Evolutionary conservation across 1,140 invertebrate species (phyloP).

Genomic region (Neodiprion pinetum): DNA sequence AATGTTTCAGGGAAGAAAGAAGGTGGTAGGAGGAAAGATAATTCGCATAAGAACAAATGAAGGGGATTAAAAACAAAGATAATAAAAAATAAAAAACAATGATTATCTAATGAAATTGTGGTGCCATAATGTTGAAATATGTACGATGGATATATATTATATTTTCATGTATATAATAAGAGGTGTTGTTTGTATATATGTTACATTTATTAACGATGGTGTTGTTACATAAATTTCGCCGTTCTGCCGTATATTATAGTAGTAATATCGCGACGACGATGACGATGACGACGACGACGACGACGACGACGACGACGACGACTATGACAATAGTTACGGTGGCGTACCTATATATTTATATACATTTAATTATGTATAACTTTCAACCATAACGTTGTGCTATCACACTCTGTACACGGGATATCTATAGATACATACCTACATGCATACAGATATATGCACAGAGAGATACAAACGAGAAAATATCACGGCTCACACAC

Average conservation of each 20-base stretch:
- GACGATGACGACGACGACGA: slow-evolving; percentile 13
- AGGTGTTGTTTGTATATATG: slow-evolving; percentile 63
- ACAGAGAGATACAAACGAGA: slow-evolving; percentile 29
- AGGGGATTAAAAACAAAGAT: too few relatives aligned
- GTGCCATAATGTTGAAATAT: slow-evolving; percentile 59
- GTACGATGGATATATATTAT: slow-evolving; percentile 40
- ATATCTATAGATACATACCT: slow-evolving; percentile 19
- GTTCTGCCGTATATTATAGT: neutral
- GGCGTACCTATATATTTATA: neutral
- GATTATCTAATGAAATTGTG: slow-evolving; percentile 47
- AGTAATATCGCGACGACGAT: slow-evolving; percentile 20
- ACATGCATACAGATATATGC: neutral
- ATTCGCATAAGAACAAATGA: too few relatives aligned
- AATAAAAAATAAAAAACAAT: slow-evolving; percentile 26
- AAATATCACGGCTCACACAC: neutral
- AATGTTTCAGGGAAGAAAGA: neutral
- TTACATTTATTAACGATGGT: slow-evolving; percentile 49
- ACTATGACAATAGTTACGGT: too few relatives aligned
- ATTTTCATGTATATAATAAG: slow-evolving; percentile 58
- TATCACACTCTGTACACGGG: too few relatives aligned
- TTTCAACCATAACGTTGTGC: too few relatives aligned
- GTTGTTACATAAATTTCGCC: slow-evolving; percentile 35
- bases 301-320: neutral
- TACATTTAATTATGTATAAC: neutral
- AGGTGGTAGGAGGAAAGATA: too few relatives aligned